phyloP scores from a whole-genome alignment of 2,888 invertebrate genomes.

The Lepas anatifera region DNA sequence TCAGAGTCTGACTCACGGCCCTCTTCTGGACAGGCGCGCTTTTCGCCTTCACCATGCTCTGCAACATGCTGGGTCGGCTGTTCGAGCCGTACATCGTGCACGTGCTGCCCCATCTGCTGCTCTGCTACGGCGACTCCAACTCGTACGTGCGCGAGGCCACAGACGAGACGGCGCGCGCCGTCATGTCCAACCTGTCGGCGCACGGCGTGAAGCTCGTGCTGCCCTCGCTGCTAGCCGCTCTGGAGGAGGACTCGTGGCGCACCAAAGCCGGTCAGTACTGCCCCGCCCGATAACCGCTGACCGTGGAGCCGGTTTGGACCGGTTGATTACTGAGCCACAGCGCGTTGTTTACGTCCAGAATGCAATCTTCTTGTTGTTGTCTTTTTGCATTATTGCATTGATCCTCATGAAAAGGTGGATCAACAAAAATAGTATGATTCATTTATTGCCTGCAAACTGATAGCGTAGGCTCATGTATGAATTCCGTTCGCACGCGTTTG shows the following conservation, averaged over 20 bases:
- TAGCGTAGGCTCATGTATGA: too few species aligned
- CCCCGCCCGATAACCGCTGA: too few species aligned
- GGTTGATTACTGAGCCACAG: too few species aligned
- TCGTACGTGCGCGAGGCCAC: conserved; percentile 81
- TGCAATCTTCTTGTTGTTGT: too few species aligned
- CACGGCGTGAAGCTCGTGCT: conserved; percentile 96
- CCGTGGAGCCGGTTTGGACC: too few species aligned
- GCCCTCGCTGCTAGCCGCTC: conserved; percentile 78
- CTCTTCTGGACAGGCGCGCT: conserved; percentile 54
- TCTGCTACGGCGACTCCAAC: conserved; percentile 91
- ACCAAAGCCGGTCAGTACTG: conserved; percentile 82
- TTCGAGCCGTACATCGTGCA: conserved; percentile 99
- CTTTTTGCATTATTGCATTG: too few species aligned
- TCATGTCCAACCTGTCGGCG: conserved; percentile 80
- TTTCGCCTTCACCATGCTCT: conserved; percentile 95
- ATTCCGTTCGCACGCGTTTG: too few species aligned
- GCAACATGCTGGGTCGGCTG: conserved; percentile 82
- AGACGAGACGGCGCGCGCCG: conserved; percentile 89
- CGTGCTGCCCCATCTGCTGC: conserved; percentile 82
- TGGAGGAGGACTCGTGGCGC: conserved; percentile 97
- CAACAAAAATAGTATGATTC: too few species aligned
- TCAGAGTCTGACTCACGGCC: background rate
- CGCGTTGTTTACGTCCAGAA: too few species aligned
- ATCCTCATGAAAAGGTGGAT: too few species aligned
- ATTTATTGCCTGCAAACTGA: too few species aligned